Evolutionary conservation across 1,140 invertebrate species (phyloP).

Genomic region (Neodiprion fabricii): DNA sequence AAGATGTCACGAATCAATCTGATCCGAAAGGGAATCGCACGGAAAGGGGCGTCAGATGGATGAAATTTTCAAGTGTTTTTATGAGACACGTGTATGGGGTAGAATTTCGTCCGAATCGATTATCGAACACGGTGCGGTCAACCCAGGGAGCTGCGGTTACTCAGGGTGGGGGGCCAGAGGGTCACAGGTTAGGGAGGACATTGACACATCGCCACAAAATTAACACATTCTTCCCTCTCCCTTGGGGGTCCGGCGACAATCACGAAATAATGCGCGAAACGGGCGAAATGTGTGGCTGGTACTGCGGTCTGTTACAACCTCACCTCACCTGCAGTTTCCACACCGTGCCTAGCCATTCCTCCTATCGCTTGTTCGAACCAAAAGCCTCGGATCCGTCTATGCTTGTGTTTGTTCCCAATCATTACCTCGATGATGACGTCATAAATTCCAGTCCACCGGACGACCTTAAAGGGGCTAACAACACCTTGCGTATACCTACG

Average conservation of each 20-base stretch:
- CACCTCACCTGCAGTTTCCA: slow-evolving; percentile 23
- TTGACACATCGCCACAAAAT: slow-evolving; percentile 56
- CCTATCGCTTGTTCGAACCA: background rate
- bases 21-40: too few relatives aligned
- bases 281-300: slow-evolving; percentile 54
- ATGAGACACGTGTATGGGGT: too few relatives aligned
- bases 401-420: background rate
- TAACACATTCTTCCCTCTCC: slow-evolving; percentile 58
- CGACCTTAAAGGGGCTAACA: too few relatives aligned
- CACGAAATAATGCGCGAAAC: slow-evolving; percentile 56
- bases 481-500: too few relatives aligned
- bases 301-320: slow-evolving; percentile 51
- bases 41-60: too few relatives aligned
- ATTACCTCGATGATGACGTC: background rate
- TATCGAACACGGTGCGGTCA: slow-evolving; percentile 13
- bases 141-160: slow-evolving; percentile 14
- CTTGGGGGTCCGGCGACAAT: slow-evolving; percentile 48
- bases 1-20: too few relatives aligned
- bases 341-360: background rate
- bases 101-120: background rate
- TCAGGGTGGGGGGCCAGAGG: slow-evolving; percentile 9
- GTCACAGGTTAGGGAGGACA: slow-evolving; percentile 36
- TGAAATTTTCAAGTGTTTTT: too few relatives aligned
- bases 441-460: too few relatives aligned
- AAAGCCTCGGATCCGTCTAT: background rate